These are phyloP conservation scores for Venusia cambrica DNA, from an alignment of 2,888 invertebrate species.

Conservation along the genomic window DNA sequence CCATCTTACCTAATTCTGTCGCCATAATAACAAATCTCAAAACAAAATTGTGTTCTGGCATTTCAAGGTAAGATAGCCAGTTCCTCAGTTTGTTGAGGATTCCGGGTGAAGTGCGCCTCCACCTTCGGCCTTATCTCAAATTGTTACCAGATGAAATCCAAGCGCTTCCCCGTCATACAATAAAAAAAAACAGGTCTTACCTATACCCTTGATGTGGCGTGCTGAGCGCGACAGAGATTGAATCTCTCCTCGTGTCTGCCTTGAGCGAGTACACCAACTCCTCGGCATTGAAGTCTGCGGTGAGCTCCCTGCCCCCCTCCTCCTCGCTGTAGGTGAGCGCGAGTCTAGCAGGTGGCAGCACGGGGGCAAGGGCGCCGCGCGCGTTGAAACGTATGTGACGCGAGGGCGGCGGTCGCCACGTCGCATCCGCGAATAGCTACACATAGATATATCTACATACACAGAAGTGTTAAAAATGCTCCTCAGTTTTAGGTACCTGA, in stretches of 20 bases:
- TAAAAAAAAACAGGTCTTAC: conserved; percentile 37
- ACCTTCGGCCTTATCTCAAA: too few species aligned
- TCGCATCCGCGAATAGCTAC: conserved; percentile 65
- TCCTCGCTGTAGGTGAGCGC: conserved; percentile 52
- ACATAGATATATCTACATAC: too few species aligned
- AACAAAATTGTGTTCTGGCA: too few species aligned
- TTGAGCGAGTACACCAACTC: conserved; percentile 58
- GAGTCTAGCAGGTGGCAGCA: conserved; percentile 54
- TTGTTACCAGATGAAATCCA: too few species aligned
- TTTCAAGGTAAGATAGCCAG: too few species aligned
- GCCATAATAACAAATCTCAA: too few species aligned
- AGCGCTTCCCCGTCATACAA: too few species aligned
- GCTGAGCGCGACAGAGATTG: conserved; percentile 54
- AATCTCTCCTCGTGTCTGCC: conserved; percentile 53
- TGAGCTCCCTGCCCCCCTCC: conserved; percentile 41
- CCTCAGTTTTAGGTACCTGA: too few species aligned
- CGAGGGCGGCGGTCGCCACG: conserved; percentile 70
- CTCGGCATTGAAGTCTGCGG: conserved; percentile 50
- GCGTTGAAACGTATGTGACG: conserved; percentile 69
- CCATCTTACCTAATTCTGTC: too few species aligned
- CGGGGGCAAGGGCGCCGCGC: conserved; percentile 57
- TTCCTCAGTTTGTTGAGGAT: too few species aligned
- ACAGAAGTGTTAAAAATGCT: neutral
- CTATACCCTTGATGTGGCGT: conserved; percentile 63
- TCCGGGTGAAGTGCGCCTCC: too few species aligned